phyloP scores from a whole-genome alignment of 2,113 vertebrate genomes.

The Tonatia bakeri region DNA sequence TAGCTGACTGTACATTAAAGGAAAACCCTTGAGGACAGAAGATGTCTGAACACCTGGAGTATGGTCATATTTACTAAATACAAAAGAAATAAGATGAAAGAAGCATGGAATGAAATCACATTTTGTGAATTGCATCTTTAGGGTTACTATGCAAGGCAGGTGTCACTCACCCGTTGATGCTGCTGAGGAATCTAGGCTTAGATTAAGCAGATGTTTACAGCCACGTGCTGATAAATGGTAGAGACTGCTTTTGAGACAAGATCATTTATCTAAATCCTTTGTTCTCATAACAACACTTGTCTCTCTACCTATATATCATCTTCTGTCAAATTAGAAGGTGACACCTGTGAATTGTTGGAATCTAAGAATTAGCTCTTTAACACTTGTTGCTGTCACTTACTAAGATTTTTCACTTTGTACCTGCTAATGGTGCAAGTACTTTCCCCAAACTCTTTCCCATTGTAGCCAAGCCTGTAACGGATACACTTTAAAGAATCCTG shows the following conservation, averaged over 20 bases:
- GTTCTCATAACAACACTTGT: neutral
- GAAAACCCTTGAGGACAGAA: neutral
- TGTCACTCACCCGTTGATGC: neutral
- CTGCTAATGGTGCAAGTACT: neutral
- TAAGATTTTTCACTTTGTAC: neutral
- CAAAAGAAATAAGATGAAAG: neutral
- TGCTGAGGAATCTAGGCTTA: neutral
- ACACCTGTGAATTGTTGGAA: neutral
- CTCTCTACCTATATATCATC: neutral
- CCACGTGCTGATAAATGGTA: neutral
- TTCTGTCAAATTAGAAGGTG: neutral
- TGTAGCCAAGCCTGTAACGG: neutral
- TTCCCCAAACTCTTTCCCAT: neutral
- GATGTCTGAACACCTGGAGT: neutral
- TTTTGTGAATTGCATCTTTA: neutral
- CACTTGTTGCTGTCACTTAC: neutral
- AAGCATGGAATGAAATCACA: neutral
- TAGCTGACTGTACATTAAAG: neutral
- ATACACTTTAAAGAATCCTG: slow-evolving; percentile 4
- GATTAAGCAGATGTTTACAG: neutral
- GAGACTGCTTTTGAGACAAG: neutral
- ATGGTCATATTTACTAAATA: neutral
- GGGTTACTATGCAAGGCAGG: neutral
- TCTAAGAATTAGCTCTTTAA: neutral
- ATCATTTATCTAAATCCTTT: neutral